phyloP scores from a whole-genome alignment of 2,888 invertebrate genomes.

The Tuta absoluta region DNA sequence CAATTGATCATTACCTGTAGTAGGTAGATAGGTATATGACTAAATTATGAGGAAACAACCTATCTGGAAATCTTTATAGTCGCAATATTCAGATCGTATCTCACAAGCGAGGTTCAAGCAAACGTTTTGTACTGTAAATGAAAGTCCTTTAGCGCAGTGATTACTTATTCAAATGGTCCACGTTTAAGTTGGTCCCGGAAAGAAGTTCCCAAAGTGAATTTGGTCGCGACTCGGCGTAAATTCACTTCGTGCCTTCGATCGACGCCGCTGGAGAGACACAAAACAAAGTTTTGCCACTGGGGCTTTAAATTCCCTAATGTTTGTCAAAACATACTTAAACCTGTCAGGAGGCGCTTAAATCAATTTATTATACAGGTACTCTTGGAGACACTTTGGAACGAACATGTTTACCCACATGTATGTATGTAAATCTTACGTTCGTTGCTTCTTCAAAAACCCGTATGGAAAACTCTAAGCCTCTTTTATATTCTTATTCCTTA shows the following conservation, averaged over 20 bases:
- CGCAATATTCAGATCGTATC: constrained; percentile 24
- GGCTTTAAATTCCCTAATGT: constrained; percentile 75
- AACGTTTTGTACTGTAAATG: constrained; percentile 25
- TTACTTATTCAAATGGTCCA: constrained; percentile 43
- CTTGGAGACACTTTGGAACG: constrained; percentile 65
- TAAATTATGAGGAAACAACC: constrained; percentile 20
- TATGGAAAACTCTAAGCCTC: constrained; percentile 76
- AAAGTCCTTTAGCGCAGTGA: constrained; percentile 36
- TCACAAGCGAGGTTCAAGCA: constrained; percentile 9
- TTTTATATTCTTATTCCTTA: constrained; percentile 78
- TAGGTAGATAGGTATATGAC: neutral
- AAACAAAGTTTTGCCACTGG: constrained; percentile 70
- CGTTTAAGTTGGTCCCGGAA: constrained; percentile 41
- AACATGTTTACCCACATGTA: constrained; percentile 67
- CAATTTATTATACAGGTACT: constrained; percentile 78
- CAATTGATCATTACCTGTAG: constrained; percentile 28
- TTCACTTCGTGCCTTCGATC: constrained; percentile 52
- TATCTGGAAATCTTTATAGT: constrained; percentile 15
- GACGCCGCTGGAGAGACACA: constrained; percentile 51
- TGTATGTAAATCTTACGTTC: constrained; percentile 74
- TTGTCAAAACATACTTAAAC: constrained; percentile 77
- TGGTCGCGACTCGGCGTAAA: constrained; percentile 52
- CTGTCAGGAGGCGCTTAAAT: constrained; percentile 78
- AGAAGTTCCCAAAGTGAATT: constrained; percentile 46
- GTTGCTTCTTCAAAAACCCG: constrained; percentile 71